Percentiles rank a stretch among this genome's conserved stretches.
Conservation (phyloP, 2,113 vertebrate species). For the Chionis minor region DNA sequence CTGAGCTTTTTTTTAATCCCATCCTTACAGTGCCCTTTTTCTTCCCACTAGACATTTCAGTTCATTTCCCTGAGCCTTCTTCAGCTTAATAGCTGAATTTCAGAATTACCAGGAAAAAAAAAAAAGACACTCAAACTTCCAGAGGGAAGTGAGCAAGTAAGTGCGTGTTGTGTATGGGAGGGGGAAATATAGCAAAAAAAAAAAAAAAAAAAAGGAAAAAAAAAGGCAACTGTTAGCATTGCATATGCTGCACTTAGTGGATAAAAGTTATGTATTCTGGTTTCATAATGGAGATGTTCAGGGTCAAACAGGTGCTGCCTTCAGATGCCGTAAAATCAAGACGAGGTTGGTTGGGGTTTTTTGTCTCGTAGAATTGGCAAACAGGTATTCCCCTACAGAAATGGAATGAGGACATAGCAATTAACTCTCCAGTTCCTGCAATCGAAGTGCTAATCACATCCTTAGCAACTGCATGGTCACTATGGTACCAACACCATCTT, state of each 20-base stretch:
- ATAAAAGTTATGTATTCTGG: neutral
- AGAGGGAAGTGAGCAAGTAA: neutral
- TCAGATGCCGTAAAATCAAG: constrained; percentile 56
- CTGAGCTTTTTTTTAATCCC: neutral
- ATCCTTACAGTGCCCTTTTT: constrained; percentile 68
- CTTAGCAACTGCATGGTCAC: constrained; percentile 74
- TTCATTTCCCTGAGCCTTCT: constrained; percentile 73
- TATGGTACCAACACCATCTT: constrained; percentile 30
- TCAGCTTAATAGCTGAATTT: constrained; percentile 66
- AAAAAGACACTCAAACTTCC: neutral
- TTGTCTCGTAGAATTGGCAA: constrained; percentile 57
- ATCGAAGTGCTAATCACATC: constrained; percentile 71
- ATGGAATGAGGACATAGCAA: constrained; percentile 73
- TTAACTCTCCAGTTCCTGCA: constrained; percentile 68
- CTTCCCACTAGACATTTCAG: constrained; percentile 70
- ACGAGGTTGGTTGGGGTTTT: neutral
- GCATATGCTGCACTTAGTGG: neutral
- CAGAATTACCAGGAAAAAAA: neutral
- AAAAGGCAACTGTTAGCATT: neutral
- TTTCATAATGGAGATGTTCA: constrained; percentile 21
- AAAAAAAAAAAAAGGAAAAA: neutral
- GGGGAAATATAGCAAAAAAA: neutral
- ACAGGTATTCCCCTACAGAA: constrained; percentile 70
- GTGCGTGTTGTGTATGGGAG: neutral
- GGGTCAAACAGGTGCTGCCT: constrained; percentile 48